Evolutionary conservation across 1,140 invertebrate genomes (phyloP), one percentile per base, ranked within the genome.

Genomic region (Oryzaephilus surinamensis): DNA sequence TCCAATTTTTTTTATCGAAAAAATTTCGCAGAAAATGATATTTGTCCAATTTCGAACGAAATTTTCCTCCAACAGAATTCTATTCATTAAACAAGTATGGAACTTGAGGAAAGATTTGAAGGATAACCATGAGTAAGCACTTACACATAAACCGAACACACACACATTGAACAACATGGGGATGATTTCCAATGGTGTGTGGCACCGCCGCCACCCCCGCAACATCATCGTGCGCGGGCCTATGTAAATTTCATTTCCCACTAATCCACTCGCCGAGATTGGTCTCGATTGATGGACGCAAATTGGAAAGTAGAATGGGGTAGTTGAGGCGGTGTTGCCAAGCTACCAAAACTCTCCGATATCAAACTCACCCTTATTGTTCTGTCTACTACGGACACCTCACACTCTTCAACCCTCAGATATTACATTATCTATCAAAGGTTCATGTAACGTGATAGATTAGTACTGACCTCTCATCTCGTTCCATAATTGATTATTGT

Each of bases 221-320:
- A 24, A 24, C 23, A 24, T 24, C 11, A n/a, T n/a, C 29, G 38
- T 34, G 31, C 33, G 36, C 38, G 44, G 52, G 58, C 61, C 65
- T 69, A 73, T 71, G 70, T 70, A 72, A 73, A 73, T 72, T 71
- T 66, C 68, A 72, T 72, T 72, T 69, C 60, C 59, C 55, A 57
- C 65, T 71, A 72, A 73, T 72, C 70, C 68, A 70, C 66, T 70
- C 66, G 64, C 61, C 54, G 65, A 55, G 69, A 72, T 72, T 72
- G 69, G 65, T 65, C 62, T 62, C 69, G 69, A 73, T 72, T 72
- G 71, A 73, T 72, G 70, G 69, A 67, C 67, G 68, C 63, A 72
- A 72, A 73, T 73, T 73, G 70, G 70, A 71, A 72, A 70, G 50
- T 48, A 53, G 56, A 55, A 50, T 54, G 50, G 11, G 47, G 47